These are phyloP conservation scores for Idaea dimidiata DNA, from an alignment of 2,888 invertebrate species.

Conservation along the genomic window DNA sequence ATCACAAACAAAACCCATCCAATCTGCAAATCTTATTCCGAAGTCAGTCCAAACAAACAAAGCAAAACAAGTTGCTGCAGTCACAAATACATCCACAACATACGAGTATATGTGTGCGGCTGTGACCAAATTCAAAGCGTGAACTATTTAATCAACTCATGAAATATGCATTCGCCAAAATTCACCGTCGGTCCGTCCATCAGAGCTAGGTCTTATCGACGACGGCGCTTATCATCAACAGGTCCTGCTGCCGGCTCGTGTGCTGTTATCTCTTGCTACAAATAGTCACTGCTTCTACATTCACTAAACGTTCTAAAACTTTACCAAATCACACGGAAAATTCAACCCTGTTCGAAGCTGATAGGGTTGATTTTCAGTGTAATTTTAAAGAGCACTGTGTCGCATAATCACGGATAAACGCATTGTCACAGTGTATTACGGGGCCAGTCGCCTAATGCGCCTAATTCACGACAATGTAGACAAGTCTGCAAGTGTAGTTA, in stretches of 20 bases:
- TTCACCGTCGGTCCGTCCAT: conserved; percentile 73
- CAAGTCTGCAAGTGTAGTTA: conserved; percentile 54
- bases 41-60: conserved; percentile 7
- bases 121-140: conserved; percentile 64
- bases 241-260: conserved; percentile 73
- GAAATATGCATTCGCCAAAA: conserved; percentile 79
- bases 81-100: conserved; percentile 11
- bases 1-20: background rate
- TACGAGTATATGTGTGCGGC: conserved; percentile 51
- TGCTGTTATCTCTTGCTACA: conserved; percentile 78
- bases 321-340: conserved; percentile 22
- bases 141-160: conserved; percentile 80
- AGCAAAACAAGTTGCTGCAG: conserved; percentile 4
- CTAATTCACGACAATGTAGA: conserved; percentile 76
- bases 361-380: conserved; percentile 30
- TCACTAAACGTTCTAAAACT: conserved; percentile 41
- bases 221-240: conserved; percentile 79
- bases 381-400: conserved; percentile 31
- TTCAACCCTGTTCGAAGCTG: conserved; percentile 22
- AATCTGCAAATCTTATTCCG: conserved; percentile 1
- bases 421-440: conserved; percentile 74
- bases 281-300: conserved; percentile 56
- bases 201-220: conserved; percentile 72
- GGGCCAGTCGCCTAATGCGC: conserved; percentile 68
- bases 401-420: conserved; percentile 68